A percentile compares a stretch with the other conserved stretches of the same genome.
phyloP scores from a whole-genome alignment of 1,140 invertebrate species.

The Camponotus vicinus region DNA sequence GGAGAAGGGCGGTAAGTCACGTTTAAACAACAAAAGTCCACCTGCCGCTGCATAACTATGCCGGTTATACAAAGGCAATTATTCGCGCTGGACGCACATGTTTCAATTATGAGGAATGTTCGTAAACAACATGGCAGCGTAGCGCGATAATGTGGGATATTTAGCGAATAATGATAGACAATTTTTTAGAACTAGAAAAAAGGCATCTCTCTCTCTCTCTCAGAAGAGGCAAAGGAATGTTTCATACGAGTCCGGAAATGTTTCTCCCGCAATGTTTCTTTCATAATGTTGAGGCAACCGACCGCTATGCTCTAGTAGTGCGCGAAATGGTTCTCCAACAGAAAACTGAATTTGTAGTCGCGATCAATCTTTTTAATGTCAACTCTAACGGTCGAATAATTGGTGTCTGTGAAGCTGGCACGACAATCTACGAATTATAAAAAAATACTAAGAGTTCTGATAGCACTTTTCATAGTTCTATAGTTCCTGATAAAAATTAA shows the following conservation, averaged over 20 bases:
- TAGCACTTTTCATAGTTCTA: too few relatives aligned
- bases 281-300: conserved; percentile 20
- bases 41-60: conserved; percentile 24
- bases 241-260: conserved; percentile 10
- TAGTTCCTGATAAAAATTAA: too few relatives aligned
- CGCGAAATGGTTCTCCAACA: conserved; percentile 3
- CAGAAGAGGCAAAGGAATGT: conserved; percentile 19
- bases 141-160: conserved; percentile 14
- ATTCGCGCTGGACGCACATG: conserved; percentile 38
- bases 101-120: conserved; percentile 46
- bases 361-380: conserved; percentile 1
- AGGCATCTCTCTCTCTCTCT: neutral
- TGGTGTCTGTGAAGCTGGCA: too few relatives aligned
- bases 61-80: conserved; percentile 41
- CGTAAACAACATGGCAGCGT: conserved; percentile 38
- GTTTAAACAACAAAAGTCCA: conserved; percentile 19
- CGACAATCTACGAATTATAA: too few relatives aligned
- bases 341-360: neutral
- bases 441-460: too few relatives aligned
- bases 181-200: conserved; percentile 23
- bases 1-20: conserved; percentile 33
- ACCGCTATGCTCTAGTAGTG: conserved; percentile 2
- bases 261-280: conserved; percentile 11
- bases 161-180: conserved; percentile 20
- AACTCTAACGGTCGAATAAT: neutral